Evolutionary conservation across 2,113 vertebrate genomes (phyloP).

Genomic region (Stomatorhinus ivindoensis): DNA sequence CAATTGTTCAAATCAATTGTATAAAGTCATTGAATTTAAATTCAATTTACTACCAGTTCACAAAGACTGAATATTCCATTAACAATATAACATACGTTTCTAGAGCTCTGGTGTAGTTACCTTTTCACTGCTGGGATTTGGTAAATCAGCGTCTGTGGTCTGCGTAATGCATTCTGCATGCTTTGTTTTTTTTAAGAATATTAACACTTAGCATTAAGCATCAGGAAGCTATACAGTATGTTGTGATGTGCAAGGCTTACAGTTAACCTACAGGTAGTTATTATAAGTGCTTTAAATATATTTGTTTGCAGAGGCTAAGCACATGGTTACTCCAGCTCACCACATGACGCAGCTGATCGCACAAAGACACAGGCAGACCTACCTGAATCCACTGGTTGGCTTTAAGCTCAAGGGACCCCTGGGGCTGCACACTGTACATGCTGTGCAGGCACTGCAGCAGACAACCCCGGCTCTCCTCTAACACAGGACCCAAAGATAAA

Average conservation of each 20-base stretch:
- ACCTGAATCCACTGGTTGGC: slow-evolving; percentile 83
- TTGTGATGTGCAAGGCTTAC: neutral
- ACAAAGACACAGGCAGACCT: slow-evolving; percentile 24
- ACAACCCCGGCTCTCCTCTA: slow-evolving; percentile 69
- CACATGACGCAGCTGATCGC: neutral
- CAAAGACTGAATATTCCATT: neutral
- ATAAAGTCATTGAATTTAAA: neutral
- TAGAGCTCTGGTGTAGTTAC: neutral
- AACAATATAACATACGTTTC: neutral
- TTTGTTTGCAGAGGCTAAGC: neutral
- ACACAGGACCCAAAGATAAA: slow-evolving; percentile 18
- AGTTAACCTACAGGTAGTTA: neutral
- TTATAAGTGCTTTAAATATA: neutral
- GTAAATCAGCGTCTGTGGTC: neutral
- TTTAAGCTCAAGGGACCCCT: slow-evolving; percentile 67
- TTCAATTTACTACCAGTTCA: neutral
- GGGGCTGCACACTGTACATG: slow-evolving; percentile 75
- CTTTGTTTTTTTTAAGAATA: neutral
- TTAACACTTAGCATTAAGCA: neutral
- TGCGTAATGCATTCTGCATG: neutral
- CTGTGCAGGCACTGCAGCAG: slow-evolving; percentile 77
- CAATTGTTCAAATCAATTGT: neutral
- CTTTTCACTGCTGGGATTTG: neutral
- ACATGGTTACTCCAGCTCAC: neutral
- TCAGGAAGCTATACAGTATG: neutral